phyloP scores from a whole-genome alignment of 2,888 invertebrate species.

The Meliscaeva auricollis region DNA sequence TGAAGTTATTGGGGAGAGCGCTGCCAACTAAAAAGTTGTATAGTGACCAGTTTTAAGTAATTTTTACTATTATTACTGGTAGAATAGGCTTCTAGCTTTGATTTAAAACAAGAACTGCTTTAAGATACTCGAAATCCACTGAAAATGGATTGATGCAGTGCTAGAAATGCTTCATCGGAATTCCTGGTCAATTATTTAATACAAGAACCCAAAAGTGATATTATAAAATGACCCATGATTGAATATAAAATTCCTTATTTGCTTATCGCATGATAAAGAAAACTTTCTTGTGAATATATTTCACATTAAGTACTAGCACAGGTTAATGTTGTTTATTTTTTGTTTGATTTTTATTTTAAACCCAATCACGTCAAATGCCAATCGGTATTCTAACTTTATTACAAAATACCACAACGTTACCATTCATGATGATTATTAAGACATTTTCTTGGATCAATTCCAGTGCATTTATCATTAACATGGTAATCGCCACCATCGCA shows the following conservation, averaged over 20 bases:
- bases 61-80: no score
- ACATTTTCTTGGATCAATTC: slow-evolving; percentile 54
- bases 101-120: no score
- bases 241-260: not conserved
- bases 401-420: slow-evolving; percentile 38
- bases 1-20: no score
- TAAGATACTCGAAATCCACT: no score
- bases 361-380: slow-evolving; percentile 17
- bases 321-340: not conserved
- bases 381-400: slow-evolving; percentile 46
- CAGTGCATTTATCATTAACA: slow-evolving; percentile 52
- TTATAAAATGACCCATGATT: not conserved
- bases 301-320: not conserved
- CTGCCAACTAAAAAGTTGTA: no score
- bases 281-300: not conserved
- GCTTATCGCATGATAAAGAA: not conserved
- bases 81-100: no score
- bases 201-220: not conserved
- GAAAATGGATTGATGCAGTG: no score
- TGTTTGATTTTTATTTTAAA: not conserved
- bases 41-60: no score
- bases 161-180: no score
- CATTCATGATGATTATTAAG: slow-evolving; percentile 37
- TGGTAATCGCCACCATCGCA: slow-evolving; percentile 53
- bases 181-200: not conserved